Base-by-base conservation (phyloP, 2,888 invertebrate species). In the Teleiodes luculella region DNA sequence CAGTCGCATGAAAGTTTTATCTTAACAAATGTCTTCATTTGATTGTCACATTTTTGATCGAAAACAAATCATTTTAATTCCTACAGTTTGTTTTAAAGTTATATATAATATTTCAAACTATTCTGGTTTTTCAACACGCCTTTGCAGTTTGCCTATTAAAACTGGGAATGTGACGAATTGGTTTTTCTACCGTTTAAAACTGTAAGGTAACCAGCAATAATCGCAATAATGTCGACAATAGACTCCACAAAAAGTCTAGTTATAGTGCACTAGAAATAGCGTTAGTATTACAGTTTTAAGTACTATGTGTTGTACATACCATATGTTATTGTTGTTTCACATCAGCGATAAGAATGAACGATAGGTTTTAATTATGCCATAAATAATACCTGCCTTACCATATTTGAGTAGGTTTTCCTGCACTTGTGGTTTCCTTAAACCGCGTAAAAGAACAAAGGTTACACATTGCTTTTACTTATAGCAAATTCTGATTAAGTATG, bases 181-280 rank as follows among this genome's bases (percentile, higher is more conserved):
- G n/a, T n/a, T n/a, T n/a, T n/a, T n/a, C n/a, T n/a, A 35, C 48
- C 48, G 35, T 48, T 35, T 6, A 20, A 28, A 49, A 49, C 49
- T 37, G 37, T 49, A 24, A 49, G 36, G 37, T 35, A 48, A 16
- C 37, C 37, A 24, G 37, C 49, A 28, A 36, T 37, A 37, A 49
- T 37, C 48, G 28, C 49, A 28, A 35, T 47, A 47, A n/a, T 11
- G 30, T 33, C 33, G 13, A 37, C 49, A 49, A 49, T 49, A 49
- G 48, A 35, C 48, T 11, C 10, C 1, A 18, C 48, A 46, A 46
- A 46, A 46, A 46, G 46, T 4, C 24, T 24, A 31, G 18, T 46
- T 13, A 30, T 16, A 31, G 10, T 16, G 31, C 31, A 14, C 11
- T 37, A n/a, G 18, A 13, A 37, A 18, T 37, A 37, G 16, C 13